Base-by-base conservation (phyloP, 2,113 vertebrate species). In the Eubucco bourcierii region DNA sequence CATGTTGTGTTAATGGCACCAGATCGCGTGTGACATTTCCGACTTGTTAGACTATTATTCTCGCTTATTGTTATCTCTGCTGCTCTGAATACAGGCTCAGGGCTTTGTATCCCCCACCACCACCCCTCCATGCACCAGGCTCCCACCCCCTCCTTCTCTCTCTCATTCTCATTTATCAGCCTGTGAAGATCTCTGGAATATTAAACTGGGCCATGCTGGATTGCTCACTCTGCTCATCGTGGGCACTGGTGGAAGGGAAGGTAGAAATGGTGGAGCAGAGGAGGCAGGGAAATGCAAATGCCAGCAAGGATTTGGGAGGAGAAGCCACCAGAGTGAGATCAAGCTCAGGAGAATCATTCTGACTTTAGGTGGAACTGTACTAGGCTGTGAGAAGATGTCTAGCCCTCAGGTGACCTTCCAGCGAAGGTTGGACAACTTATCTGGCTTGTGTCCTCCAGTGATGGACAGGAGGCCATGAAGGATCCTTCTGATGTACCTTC, bases 31-130 rank as follows among this genome's bases (percentile, higher is more conserved):
- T 97, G 97, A 98, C 97, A 97, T 97, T 98, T 98, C 80, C 55
- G 94, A 97, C 95, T 97, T 96, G 96, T 96, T 97, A 93, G 94
- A 96, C 97, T 97, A 96, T 98, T 97, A 97, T 97, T 97, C 97
- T 96, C 91, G 94, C 96, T 97, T 97, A 97, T 97, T 95, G 93
- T 95, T 97, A 97, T 97, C 96, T 96, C 95, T 95, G 87, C 87
- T 27, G 87, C 91, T 91, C 94, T 89, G 59, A 95, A 96, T 93
- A 75, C 79, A 87, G 96, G 94, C 97, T 84, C 80, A 29, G 80
- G 93, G 94, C 85, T 96, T 94, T 93, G 64, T 88, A 90, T 77
- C 53, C 88, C 44, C 44, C 44, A 17, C 44, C 44, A 41, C 91
- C 41, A 46, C 44, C 44, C 41, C 82, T 58, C 83, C 83, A 79